Evolutionary conservation across 2,797 vertebrate species (phyloP), one percentile per base, ranked within the genome.

Genomic region (Jordanella pulchra): DNA sequence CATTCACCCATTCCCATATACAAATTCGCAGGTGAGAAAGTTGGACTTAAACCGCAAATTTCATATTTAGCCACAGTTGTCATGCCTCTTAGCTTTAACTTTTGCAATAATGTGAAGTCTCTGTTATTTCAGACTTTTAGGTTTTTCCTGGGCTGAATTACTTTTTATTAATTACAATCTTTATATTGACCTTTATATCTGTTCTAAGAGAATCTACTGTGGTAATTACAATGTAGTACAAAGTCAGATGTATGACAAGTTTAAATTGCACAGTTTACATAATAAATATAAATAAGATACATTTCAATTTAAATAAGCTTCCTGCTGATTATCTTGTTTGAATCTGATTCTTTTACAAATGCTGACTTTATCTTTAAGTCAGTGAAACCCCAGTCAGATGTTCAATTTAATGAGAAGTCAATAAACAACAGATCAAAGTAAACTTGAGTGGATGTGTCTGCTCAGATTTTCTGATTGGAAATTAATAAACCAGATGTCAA

Each of bases 151-250:
- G 30, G 23, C n/a, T 65, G 32, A 53, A 58, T 7, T n/a, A 1
- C 18, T 66, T 48, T 47, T 47, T 55, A 65, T 32, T 73, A 25
- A 75, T 71, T 7, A 39, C 35, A 39, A 7, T 73, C 18, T 66
- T 73, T 61, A 27, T 32, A 27, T 15, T 73, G 80, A 87, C 86
- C 81, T 89, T 89, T 84, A 44, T 70, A 75, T 60, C 55, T 58
- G 72, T 12, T 85, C 71, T 69, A 55, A 39, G n/a, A 64, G 64
- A 78, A 80, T 81, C 73, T 35, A 7, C 78, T 21, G 44, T 78
- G 74, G 61, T 44, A 15, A 82, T 79, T 76, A 6, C 84, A 88
- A 84, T 82, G 82, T 79, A 80, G 71, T 7, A 50, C 45, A 80
- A 72, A 76, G 47, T 10, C 3, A 18, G 17, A 30, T 30, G 30